Evolutionary conservation across 2,888 invertebrate species (phyloP).

Genomic region (Buathra laborator): DNA sequence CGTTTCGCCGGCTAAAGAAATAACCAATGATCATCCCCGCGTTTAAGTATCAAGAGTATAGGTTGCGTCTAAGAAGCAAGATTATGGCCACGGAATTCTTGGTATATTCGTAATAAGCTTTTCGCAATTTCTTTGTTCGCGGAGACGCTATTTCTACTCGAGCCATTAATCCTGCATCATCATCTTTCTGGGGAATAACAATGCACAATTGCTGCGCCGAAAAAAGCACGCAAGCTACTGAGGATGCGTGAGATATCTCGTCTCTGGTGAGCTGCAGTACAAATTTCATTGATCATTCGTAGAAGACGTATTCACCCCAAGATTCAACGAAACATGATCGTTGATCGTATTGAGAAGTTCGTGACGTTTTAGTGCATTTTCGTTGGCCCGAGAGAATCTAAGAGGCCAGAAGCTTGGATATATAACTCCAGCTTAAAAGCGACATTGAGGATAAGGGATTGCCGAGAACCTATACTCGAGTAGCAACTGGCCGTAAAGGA

Average conservation of each 20-base stretch:
- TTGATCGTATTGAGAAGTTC: too few relatives aligned
- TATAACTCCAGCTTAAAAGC: conserved; percentile 50
- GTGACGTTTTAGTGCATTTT: too few relatives aligned
- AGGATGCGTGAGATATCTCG: not conserved
- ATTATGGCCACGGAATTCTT: conserved; percentile 39
- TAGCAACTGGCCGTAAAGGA: conserved; percentile 74
- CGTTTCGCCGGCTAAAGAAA: conserved; percentile 64
- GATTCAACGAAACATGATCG: too few relatives aligned
- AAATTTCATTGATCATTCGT: too few relatives aligned
- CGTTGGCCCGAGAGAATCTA: not conserved
- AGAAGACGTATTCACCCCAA: too few relatives aligned
- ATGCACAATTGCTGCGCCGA: not conserved
- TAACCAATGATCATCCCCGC: conserved; percentile 52
- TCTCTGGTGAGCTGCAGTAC: not conserved
- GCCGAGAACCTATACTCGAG: conserved; percentile 66
- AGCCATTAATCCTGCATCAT: conserved; percentile 14
- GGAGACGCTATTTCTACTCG: conserved; percentile 53
- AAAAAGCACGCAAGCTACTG: not conserved
- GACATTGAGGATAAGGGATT: conserved; percentile 63
- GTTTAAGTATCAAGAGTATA: conserved; percentile 31
- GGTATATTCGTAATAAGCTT: conserved; percentile 67
- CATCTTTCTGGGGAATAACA: conserved; percentile 10
- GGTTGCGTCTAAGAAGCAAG: conserved; percentile 43
- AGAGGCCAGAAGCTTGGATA: conserved; percentile 9
- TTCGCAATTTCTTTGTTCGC: conserved; percentile 62